These are phyloP conservation scores for Oostethus manadensis DNA, from an alignment of 2,113 vertebrate species.

Conservation along the genomic window DNA sequence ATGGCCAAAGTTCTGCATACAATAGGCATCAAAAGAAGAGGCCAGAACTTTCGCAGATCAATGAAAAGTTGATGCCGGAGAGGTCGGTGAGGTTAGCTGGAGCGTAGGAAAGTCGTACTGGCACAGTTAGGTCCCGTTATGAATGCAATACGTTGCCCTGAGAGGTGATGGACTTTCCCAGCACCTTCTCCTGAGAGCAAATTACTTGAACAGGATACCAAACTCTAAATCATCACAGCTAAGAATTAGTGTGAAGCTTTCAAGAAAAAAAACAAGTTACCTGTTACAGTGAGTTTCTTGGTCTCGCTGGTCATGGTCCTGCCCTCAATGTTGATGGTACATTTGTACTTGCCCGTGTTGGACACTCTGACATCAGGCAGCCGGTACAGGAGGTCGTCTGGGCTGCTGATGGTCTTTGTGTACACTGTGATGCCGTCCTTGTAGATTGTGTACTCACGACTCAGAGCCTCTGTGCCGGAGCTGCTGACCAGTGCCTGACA, in stretches of 20 bases:
- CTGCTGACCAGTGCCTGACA: conserved; percentile 44
- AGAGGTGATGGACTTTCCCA: no score
- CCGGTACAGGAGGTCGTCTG: conserved; percentile 6
- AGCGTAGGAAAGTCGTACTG: no score
- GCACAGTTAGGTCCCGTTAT: no score
- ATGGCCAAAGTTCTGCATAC: no score
- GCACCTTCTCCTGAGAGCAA: no score
- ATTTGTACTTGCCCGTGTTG: conserved; percentile 62
- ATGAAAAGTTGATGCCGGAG: no score
- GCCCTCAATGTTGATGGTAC: conserved; percentile 27
- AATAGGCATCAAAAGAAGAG: no score
- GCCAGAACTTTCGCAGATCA: no score
- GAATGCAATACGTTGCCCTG: no score
- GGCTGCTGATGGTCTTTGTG: conserved; percentile 31
- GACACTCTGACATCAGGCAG: conserved; percentile 42
- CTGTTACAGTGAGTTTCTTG: conserved; percentile 52
- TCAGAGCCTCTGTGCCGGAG: neutral
- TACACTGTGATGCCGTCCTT: conserved; percentile 28
- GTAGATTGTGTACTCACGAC: conserved; percentile 50
- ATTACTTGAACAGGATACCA: no score
- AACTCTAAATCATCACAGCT: no score
- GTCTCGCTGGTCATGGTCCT: neutral
- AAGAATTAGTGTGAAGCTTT: neutral
- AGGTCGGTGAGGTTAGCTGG: no score
- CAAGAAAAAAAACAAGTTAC: conserved; percentile 27